Evolutionary conservation across 2,888 invertebrate species (phyloP).

Genomic region (Plebejus melissa): DNA sequence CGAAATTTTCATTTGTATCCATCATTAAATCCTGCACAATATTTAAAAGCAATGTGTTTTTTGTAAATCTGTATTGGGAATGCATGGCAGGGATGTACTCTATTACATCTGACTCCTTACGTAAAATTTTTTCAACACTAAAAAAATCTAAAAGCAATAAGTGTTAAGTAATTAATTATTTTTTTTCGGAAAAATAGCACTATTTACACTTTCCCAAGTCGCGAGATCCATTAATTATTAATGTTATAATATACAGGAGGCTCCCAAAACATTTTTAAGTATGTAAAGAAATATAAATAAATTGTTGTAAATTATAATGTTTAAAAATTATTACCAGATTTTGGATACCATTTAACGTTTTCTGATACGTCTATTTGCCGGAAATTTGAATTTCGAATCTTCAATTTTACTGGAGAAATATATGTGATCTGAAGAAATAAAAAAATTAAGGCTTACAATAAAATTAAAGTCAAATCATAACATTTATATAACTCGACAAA

Average conservation of each 20-base stretch:
- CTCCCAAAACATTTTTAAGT: too few relatives aligned
- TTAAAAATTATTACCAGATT: neutral
- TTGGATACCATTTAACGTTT: neutral
- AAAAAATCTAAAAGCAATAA: neutral
- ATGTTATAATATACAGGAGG: neutral
- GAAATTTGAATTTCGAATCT: neutral
- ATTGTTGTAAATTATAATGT: too few relatives aligned
- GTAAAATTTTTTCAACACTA: neutral
- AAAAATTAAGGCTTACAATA: too few relatives aligned
- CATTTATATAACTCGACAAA: too few relatives aligned
- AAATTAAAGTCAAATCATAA: too few relatives aligned
- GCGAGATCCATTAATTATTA: too few relatives aligned
- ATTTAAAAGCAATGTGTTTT: neutral
- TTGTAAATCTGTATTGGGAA: slow-evolving; percentile 7
- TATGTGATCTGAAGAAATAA: neutral
- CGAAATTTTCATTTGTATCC: slow-evolving; percentile 3
- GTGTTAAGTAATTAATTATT: neutral
- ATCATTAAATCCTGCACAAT: slow-evolving; percentile 12
- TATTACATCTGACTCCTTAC: neutral
- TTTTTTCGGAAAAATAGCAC: too few relatives aligned
- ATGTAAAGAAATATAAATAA: too few relatives aligned
- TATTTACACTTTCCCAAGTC: too few relatives aligned
- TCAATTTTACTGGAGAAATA: slow-evolving; percentile 3
- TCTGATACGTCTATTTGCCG: neutral
- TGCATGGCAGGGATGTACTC: neutral